Percentiles rank a stretch among this genome's conserved stretches.
phyloP scores from a whole-genome alignment of 2,113 vertebrate genomes.

The Pachycephala philippinensis region DNA sequence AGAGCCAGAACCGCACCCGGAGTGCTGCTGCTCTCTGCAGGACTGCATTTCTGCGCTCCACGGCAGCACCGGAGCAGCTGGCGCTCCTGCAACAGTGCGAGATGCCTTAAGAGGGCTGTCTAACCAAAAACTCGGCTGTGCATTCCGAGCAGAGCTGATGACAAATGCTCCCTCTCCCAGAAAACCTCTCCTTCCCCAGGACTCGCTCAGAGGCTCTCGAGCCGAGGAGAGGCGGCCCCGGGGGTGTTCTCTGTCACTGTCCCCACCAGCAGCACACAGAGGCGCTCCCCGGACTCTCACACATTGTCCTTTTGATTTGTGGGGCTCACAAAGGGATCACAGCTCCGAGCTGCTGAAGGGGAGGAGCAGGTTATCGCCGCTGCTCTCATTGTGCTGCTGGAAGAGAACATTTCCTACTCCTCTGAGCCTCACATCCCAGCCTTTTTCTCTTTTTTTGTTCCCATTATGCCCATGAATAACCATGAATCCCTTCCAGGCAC shows the following conservation, averaged over 20 bases:
- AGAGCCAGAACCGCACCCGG: accelerated
- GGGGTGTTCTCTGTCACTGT: not conserved
- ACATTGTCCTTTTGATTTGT: not conserved
- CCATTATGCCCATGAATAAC: not conserved
- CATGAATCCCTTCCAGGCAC: not conserved
- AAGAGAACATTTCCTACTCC: not conserved
- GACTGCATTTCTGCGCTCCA: accelerated
- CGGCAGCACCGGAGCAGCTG: not conserved
- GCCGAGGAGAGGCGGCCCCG: not conserved
- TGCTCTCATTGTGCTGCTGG: not conserved
- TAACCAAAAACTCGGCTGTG: not conserved
- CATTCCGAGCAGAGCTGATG: not conserved
- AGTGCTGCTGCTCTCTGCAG: not conserved
- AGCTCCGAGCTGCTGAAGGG: not conserved
- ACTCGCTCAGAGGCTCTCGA: not conserved
- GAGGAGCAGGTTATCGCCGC: not conserved
- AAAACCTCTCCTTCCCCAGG: not conserved
- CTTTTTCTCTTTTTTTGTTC: not conserved
- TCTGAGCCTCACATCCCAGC: not conserved
- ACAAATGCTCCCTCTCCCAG: not conserved
- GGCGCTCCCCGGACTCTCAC: not conserved
- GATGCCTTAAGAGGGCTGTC: slow-evolving; percentile 53
- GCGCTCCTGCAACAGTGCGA: not conserved
- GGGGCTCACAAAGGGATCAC: not conserved
- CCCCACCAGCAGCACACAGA: not conserved